Base-by-base conservation (phyloP, 1,140 invertebrate genomes). In the Hypsibius dujardini region DNA sequence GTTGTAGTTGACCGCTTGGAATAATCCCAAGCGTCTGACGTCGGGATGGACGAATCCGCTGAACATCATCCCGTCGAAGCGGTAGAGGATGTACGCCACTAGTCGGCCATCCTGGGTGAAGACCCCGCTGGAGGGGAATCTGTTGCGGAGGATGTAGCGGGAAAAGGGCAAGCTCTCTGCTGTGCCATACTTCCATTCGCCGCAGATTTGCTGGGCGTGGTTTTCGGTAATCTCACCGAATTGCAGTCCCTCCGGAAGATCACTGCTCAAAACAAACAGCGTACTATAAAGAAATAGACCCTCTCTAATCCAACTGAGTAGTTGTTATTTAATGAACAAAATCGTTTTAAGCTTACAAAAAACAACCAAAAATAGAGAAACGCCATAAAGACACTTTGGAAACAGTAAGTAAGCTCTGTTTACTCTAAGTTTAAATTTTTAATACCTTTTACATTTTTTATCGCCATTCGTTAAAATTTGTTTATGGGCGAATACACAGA, bases 1-100 rank as follows among this genome's bases (percentile, higher is more conserved):
- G 62, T 67, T 42, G 62, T 67, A 42, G 42, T 67, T 67, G 62
- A 67, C 62, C 42, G 45, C 62, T 42, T 67, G 62, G 45, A 15
- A 67, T 42, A 67, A 67, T 15, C 62, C 62, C 42, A 15, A 15
- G 12, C 42, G 12, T 67, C 62, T 12, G 45, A 15, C 3, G 12
- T 67, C 42, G 12, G 62, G 42, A 3, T 7, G 62, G 12, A 67
- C 62, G 45, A 15, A 67, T 67, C 62, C 62, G 62, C 45, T 12
- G 62, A 12, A 12, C 62, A 67, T 67, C 3, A 12, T 15, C 12
- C 62, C 62, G 42, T 67, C 62, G 12, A 42, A 3, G 12, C 7
- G 62, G 42, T 67, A 7, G 12, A 67, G 62, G 42, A 67, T 67
- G 42, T 67, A 67, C 42, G 62, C 62, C 12, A 67, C 62, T 42